Evolutionary conservation across 2,113 vertebrate species (phyloP), one percentile per base, ranked within the genome.

Genomic region (Sceloporus undulatus): DNA sequence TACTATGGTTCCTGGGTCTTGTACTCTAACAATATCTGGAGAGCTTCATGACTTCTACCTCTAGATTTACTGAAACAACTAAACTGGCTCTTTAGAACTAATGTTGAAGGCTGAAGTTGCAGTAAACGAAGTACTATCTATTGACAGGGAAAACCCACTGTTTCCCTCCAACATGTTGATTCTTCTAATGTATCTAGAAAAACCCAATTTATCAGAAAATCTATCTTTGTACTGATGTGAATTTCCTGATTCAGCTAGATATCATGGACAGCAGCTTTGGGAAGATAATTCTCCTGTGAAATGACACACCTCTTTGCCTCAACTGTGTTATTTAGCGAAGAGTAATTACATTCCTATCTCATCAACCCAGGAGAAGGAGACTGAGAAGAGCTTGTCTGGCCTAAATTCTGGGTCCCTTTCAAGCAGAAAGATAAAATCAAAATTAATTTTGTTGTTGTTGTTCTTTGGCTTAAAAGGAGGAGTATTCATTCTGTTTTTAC

Each of bases 291-390:
- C 27, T 56, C 70, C 42, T 79, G n/a, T n/a, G 79, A 38, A 86
- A 71, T 71, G 34, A 71, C 9, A 86, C 25, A 18, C n/a, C 66
- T 40, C 13, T 79, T 86, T 80, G 1, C 13, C 65, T 56, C 8
- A 42, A 79, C 48, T 71, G 42, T 86, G n/a, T 71, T 54, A 80
- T 71, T 79, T 86, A 86, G 62, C n/a, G 59, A 71, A 38, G 18
- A 6, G 14, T 80, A 80, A 86, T 86, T 86, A 86, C 7, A 25
- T 71, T 86, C 14, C 38, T 71, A 23, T 54, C 48, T 80, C 23
- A 56, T 71, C 76, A 80, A 23, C 29, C n/a, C 85, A 79, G 40
- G 74, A 85, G 59, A 48, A 25, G 77, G 62, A 79, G 38, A n/a
- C 59, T 48, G 34, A 48, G 59, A 65, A 66, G 19, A 2, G 27